Evolutionary conservation across 2,113 vertebrate species (phyloP), one percentile per base, ranked within the genome.

Genomic region (Tragelaphus buxtoni): DNA sequence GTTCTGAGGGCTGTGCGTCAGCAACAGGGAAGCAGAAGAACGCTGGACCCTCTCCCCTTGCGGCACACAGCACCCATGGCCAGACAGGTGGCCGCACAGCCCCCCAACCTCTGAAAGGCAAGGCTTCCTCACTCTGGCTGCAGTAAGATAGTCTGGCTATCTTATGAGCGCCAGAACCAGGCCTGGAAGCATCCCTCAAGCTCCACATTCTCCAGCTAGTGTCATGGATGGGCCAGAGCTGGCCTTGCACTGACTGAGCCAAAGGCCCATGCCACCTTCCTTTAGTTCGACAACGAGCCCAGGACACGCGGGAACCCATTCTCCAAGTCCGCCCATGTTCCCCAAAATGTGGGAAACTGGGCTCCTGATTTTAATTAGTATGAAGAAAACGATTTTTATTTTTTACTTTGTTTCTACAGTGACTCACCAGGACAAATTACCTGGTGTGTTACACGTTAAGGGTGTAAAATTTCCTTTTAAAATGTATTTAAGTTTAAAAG

Each of bases 261-360:
- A 4, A 18, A 1, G 35, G 65, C 60, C 12, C 4, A 56, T 0
- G 0, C 55, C 16, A n/a, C 28, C 12, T 16, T 74, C 69, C 39
- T 72, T 72, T 39, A 72, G 35, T 11, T 74, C 6, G 6, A 26
- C 20, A 42, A 72, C 11, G 3, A 74, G 18, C 18, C n/a, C n/a
- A 39, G 39, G 35, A 74, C 69, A 42, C 0, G 3, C 5, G 0
- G 39, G 39, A 42, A 39, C 39, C 39, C 35, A 61, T 74, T 20
- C n/a, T 69, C 18, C n/a, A 69, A 69, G 65, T 72, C 35, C 0
- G 35, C 65, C 61, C 11, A 0, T 4, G 11, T 16, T 55, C 42
- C 42, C 55, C 3, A 14, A 11, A 45, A 55, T 1, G 5, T 2
- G 20, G 30, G 35, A 60, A 18, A 16, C 2, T 0, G 26, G 35